These are phyloP conservation scores for Hypothenemus hampei DNA, from an alignment of 1,140 invertebrate species.

Conservation along the genomic window DNA sequence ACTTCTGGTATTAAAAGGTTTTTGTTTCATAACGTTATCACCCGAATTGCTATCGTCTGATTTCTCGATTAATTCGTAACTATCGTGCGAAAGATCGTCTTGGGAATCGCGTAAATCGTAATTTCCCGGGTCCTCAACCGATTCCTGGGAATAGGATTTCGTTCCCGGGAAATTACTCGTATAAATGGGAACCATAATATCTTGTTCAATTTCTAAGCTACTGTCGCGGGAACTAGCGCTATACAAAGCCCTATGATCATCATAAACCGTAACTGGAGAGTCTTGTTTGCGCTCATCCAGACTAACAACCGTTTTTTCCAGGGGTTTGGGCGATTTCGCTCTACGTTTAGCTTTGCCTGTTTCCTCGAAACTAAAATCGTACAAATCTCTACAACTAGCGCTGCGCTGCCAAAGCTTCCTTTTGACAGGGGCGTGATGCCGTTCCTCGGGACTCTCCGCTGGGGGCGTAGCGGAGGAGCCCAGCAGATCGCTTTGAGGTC, in stretches of 20 bases:
- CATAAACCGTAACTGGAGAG: slow-evolving; percentile 71
- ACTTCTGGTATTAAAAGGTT: slow-evolving; percentile 47
- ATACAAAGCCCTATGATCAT: slow-evolving; percentile 59
- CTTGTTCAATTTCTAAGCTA: slow-evolving; percentile 56
- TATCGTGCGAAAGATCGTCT: slow-evolving; percentile 83
- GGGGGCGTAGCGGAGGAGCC: not conserved
- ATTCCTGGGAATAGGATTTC: slow-evolving; percentile 58
- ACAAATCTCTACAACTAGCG: slow-evolving; percentile 71
- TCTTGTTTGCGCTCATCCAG: slow-evolving; percentile 55
- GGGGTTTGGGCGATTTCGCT: slow-evolving; percentile 37
- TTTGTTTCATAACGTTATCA: slow-evolving; percentile 36
- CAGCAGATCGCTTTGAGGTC: slow-evolving; percentile 41
- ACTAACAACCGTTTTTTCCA: slow-evolving; percentile 33
- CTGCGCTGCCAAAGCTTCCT: slow-evolving; percentile 66
- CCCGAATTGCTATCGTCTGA: slow-evolving; percentile 53
- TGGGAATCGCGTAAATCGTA: slow-evolving; percentile 65
- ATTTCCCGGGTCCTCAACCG: slow-evolving; percentile 54
- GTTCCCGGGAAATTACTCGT: slow-evolving; percentile 81
- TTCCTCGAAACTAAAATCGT: slow-evolving; percentile 66
- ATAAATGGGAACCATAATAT: slow-evolving; percentile 55
- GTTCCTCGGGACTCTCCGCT: slow-evolving; percentile 25
- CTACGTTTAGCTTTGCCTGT: slow-evolving; percentile 57
- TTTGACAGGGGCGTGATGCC: slow-evolving; percentile 43
- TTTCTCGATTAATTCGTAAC: slow-evolving; percentile 78
- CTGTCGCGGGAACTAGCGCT: slow-evolving; percentile 52